Evolutionary conservation across 2,113 vertebrate species (phyloP), one percentile per base, ranked within the genome.

Genomic region (Coracopsis vasa): DNA sequence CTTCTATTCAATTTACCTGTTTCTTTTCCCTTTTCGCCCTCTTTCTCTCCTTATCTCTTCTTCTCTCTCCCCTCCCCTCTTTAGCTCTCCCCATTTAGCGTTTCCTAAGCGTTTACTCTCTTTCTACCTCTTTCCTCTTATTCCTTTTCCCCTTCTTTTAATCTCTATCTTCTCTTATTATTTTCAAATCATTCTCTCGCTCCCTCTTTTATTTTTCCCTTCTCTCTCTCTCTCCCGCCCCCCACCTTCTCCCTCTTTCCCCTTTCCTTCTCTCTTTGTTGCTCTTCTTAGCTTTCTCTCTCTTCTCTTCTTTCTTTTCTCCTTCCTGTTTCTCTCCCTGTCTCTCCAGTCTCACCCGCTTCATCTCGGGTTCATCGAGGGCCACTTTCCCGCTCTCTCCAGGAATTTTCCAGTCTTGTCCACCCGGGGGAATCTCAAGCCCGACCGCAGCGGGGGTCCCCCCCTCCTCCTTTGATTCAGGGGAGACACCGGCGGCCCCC

Each of bases 51-150:
- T 6, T 28, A 7, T 11, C 2, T 9, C 2, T 27, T n/a, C 31
- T 12, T 31, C 21, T 28, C 5, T 42, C 16, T 39, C 21, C 6
- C 10, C 7, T 4, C 11, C 10, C 13, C 9, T 28, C 10, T 50
- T 7, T 16, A 3, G 45, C 6, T 10, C 12, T 72, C 16, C 15
- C 4, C 8, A 3, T 35, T 6, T 29, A 5, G 16, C 2, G 4
- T 13, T 33, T 4, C 15, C 13, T 6, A 25, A 5, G 16, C 2
- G 4, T 13, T 33, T 4, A 13, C 13, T 15, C 1, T 35, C 0
- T 35, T 1, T 44, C 2, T 35, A 6, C 31, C 0, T 35, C 8
- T 33, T 1, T 37, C 5, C 13, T 29, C 10, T 48, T 18, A 8
- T 14, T 19, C 16, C 7, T 28, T 86, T 60, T 12, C 29, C 29